phyloP scores from a whole-genome alignment of 2,888 invertebrate genomes.

The Agriopis marginaria region DNA sequence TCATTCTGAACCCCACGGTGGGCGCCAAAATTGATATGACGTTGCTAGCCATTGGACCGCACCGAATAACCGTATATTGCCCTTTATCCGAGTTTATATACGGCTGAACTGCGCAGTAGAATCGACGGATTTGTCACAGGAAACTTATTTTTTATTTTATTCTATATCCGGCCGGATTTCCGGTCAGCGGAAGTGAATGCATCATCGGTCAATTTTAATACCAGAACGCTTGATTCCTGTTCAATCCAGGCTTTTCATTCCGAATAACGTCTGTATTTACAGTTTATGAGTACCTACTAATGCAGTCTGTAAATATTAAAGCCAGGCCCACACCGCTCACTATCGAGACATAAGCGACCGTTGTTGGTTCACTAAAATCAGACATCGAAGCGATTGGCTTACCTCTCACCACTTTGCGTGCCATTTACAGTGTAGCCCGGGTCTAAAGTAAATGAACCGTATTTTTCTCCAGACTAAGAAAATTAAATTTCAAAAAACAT shows the following conservation, averaged over 20 bases:
- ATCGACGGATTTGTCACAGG: constrained; percentile 51
- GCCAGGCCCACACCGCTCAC: neutral
- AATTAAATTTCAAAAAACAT: constrained; percentile 3
- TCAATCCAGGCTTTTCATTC: neutral
- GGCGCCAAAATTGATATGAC: constrained; percentile 49
- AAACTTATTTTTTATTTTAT: constrained; percentile 51
- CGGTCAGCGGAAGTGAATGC: constrained; percentile 18
- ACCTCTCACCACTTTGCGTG: no score
- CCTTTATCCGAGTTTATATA: constrained; percentile 27
- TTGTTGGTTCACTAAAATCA: no score
- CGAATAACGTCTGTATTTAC: neutral
- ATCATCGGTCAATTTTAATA: constrained; percentile 14
- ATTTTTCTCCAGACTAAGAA: neutral
- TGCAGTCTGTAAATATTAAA: neutral
- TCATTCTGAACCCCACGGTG: constrained; percentile 37
- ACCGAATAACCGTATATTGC: constrained; percentile 48
- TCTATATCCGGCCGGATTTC: constrained; percentile 32
- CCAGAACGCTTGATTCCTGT: neutral
- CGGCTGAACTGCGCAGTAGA: constrained; percentile 45
- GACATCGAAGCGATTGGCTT: no score
- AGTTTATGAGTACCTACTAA: no score
- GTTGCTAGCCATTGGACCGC: constrained; percentile 42
- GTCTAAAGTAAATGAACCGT: neutral
- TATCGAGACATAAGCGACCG: no score
- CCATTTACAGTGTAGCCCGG: no score